phyloP scores from a whole-genome alignment of 92 coral and sea anemone species.

The Bergia puertoricense region DNA sequence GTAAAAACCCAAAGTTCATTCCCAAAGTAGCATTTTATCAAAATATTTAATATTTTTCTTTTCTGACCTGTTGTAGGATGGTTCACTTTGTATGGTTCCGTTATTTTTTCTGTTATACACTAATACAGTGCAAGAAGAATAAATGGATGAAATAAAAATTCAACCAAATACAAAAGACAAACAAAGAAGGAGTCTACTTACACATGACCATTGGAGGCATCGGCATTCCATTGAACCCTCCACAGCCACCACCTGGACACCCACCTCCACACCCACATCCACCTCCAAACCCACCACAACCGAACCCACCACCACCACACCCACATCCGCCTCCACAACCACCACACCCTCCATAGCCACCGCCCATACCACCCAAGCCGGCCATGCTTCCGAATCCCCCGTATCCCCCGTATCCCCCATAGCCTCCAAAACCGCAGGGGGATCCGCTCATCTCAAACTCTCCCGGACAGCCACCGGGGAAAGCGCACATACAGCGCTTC shows the following conservation, averaged over 20 bases:
- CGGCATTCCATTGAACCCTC: slow-evolving; percentile 18
- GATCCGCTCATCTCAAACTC: slow-evolving; percentile 9
- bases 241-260: slow-evolving; percentile 5
- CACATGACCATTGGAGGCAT: slow-evolving; percentile 29
- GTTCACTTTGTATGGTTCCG: too few species aligned
- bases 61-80: too few species aligned
- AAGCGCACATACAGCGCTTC: slow-evolving; percentile 35
- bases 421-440: slow-evolving; percentile 8
- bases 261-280: slow-evolving; percentile 21
- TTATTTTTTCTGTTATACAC: too few species aligned
- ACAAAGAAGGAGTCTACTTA: not conserved
- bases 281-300: slow-evolving; percentile 1
- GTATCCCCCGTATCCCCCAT: not conserved
- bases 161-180: too few species aligned
- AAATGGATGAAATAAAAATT: too few species aligned
- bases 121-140: too few species aligned
- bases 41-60: too few species aligned
- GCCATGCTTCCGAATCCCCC: not conserved
- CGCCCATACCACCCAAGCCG: not conserved
- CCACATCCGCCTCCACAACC: not conserved
- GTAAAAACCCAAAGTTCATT: too few species aligned
- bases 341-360: slow-evolving; percentile 1
- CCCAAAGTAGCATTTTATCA: too few species aligned
- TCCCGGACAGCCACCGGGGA: slow-evolving; percentile 26
- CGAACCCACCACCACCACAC: slow-evolving; percentile 2